Evolutionary conservation across 2,113 vertebrate species (phyloP), one percentile per base, ranked within the genome.

Genomic region (Galemys pyrenaicus): DNA sequence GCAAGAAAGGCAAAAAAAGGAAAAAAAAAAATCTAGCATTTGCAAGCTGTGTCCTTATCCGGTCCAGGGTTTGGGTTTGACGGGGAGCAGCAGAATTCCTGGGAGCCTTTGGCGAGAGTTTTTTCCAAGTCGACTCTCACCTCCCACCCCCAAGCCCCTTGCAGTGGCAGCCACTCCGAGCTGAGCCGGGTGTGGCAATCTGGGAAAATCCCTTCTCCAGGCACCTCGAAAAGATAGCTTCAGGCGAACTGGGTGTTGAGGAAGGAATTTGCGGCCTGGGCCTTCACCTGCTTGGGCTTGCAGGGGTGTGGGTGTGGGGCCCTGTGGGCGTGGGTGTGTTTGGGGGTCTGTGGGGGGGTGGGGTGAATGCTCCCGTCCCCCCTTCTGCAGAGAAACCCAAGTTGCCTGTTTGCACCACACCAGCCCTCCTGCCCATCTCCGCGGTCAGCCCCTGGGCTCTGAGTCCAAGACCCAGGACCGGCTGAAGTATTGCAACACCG

Each of bases 241-340:
- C 0, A 78, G 96, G 91, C 67, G 0, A 64, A 68, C 41, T 1
- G 10, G 85, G n/a, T 30, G 67, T 49, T 1, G 58, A 71, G 46
- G 88, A 51, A 96, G 86, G 96, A 94, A 92, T 94, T 56, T 60
- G 56, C 1, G 4, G 51, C 77, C 0, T 0, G 37, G 0, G 4
- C 12, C 49, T 10, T 24, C 65, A 9, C 96, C 92, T 95, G 96
- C 86, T 62, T 1, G 0, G 97, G 54, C 96, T 95, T 95, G 95
- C 91, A n/a, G 41, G 84, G 78, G 32, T 32, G 56, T 3, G 58
- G 22, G 74, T 6, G 86, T 35, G 89, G 86, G 74, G 12, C 58
- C 3, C 9, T 44, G 6, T 32, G 77, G 22, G 44, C 4, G 32
- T 49, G 46, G 68, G 74, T 37, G 41, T 41, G 15, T 75, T 20